phyloP scores from a whole-genome alignment of 2,797 vertebrate genomes.

The Parambassis ranga region DNA sequence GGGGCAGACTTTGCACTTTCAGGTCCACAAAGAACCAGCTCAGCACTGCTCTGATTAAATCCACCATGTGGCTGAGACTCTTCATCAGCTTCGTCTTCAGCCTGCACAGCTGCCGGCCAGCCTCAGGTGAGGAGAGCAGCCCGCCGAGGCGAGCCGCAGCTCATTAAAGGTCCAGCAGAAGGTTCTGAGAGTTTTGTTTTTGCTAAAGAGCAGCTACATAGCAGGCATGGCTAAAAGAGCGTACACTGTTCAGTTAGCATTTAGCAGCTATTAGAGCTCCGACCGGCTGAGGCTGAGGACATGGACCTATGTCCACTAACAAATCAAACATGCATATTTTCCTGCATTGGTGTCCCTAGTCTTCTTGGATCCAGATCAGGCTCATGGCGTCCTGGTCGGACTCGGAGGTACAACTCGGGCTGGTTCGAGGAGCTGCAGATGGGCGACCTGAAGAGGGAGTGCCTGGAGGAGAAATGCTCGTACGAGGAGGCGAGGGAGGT shows the following conservation, averaged over 20 bases:
- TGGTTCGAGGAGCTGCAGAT: slow-evolving; percentile 88
- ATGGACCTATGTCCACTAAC: too few species aligned
- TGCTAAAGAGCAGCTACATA: too few species aligned
- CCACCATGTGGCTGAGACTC: slow-evolving; percentile 60
- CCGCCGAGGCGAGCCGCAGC: too few species aligned
- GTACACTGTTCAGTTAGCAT: too few species aligned
- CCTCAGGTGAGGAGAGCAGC: slow-evolving; percentile 75
- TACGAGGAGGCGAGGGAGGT: slow-evolving; percentile 93
- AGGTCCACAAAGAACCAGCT: slow-evolving; percentile 9
- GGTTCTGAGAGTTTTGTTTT: too few species aligned
- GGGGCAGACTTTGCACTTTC: slow-evolving; percentile 62
- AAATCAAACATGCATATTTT: too few species aligned
- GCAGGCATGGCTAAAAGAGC: too few species aligned
- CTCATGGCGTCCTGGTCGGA: slow-evolving; percentile 75
- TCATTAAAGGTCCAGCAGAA: too few species aligned
- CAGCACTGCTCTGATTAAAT: slow-evolving; percentile 15
- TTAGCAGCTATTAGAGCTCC: too few species aligned
- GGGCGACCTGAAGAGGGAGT: slow-evolving; percentile 89
- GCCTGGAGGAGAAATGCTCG: slow-evolving; percentile 88
- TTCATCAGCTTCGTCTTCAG: slow-evolving; percentile 50
- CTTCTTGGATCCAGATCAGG: slow-evolving; percentile 79
- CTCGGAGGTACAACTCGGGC: slow-evolving; percentile 80
- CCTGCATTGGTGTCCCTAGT: slow-evolving; percentile 69
- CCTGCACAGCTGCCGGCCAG: slow-evolving; percentile 41
- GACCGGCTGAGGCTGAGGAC: too few species aligned